Percentiles rank a stretch among this genome's conserved stretches.
Conservation (phyloP, 1,140 invertebrate genomes). For the Rhyacophila brunnea region DNA sequence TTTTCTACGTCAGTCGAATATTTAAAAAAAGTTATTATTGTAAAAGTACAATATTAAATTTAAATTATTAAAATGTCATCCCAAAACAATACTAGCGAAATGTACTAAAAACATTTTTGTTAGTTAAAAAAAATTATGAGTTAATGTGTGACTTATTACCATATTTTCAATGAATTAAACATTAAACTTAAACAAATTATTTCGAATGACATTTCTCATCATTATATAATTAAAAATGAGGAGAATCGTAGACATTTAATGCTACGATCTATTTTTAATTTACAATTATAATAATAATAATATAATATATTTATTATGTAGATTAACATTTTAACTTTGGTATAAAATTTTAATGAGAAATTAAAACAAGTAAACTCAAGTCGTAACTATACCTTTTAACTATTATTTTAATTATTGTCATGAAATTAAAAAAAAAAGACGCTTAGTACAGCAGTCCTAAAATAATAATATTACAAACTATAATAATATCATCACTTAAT, state of each 20-base stretch:
- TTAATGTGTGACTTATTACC: too few species aligned
- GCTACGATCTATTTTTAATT: background rate
- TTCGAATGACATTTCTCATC: background rate
- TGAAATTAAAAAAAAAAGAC: background rate
- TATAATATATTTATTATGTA: conserved; percentile 7
- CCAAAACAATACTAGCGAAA: too few species aligned
- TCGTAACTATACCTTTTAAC: background rate
- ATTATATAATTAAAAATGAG: background rate
- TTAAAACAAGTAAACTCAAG: background rate
- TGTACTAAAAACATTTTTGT: too few species aligned
- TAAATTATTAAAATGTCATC: too few species aligned
- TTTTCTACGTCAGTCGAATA: too few species aligned
- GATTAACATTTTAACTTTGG: background rate
- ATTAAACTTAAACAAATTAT: conserved; percentile 2
- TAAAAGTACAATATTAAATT: too few species aligned
- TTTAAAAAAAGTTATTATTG: too few species aligned
- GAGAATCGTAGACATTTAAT: conserved; percentile 6
- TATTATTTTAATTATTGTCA: background rate
- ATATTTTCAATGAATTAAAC: conserved; percentile 6
- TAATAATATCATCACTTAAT: background rate
- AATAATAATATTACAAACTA: background rate
- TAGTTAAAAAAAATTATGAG: too few species aligned
- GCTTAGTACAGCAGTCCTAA: background rate
- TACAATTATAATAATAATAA: background rate
- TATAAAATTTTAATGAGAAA: conserved; percentile 5